Evolutionary conservation across 2,797 vertebrate genomes (phyloP), one percentile per base, ranked within the genome.

Genomic region (Tolypeutes matacus): DNA sequence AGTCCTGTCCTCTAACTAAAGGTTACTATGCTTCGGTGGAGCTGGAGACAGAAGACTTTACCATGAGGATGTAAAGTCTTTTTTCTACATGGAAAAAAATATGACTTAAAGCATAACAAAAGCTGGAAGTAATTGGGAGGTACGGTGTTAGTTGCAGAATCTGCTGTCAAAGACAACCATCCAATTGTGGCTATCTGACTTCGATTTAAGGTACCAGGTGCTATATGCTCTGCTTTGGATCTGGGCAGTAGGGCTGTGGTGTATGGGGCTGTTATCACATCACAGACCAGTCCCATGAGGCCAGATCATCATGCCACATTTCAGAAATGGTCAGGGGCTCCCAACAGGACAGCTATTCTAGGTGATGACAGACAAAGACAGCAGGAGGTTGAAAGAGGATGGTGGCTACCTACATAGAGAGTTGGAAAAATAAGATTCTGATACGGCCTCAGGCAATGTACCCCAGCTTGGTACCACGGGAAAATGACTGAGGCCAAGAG

Each of bases 1-100:
- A 87, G 87, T 5, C 46, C 14, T 65, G 64, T 77, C 89, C 51
- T 97, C 65, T 84, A 91, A 86, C 75, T 93, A 96, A 97, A 97
- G 65, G 89, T 42, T 97, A 94, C 46, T 81, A 89, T 29, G 93
- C 89, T 87, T 92, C 89, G 0, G 4, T 97, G 60, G 91, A 97
- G 77, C 17, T 69, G 80, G 86, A 96, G 90, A 89, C 84, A 96
- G 18, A 62, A 96, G 18, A 62, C 83, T 39, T 49, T 93, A 77
- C 89, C 12, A 46, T 20, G 93, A 13, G 89, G 70, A 95, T 91
- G 31, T n/a, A n/a, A n/a, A n/a, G n/a, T 81, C 95, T 95, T 18
- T 97, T 56, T 95, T 94, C 4, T 62, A 82, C 2, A 36, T 80
- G 4, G 25, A 88, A 72, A 90, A 81, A 86, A 70, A 0, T 4